Conservation (phyloP, 1,140 invertebrate genomes). For the Euura saliciscinereae region DNA sequence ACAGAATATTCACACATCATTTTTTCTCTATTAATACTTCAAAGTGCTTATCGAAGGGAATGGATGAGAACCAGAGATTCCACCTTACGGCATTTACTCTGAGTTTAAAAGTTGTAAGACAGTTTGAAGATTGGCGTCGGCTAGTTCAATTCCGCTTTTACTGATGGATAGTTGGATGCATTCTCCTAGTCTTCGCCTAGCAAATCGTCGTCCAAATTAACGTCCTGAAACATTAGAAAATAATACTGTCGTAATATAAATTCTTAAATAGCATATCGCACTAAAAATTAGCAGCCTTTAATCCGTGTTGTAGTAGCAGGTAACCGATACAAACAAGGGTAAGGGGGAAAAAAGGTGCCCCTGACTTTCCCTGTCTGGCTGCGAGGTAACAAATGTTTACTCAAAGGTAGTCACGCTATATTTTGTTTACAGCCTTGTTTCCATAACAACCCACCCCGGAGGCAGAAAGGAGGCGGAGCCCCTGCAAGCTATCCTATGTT, state of each 20-base stretch:
- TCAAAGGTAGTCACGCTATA: slow-evolving; percentile 36
- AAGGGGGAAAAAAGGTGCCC: slow-evolving; percentile 11
- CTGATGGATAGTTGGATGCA: neutral
- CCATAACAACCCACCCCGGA: slow-evolving; percentile 34
- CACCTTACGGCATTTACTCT: neutral
- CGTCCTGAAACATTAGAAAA: slow-evolving; percentile 61
- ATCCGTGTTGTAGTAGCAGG: slow-evolving; percentile 26
- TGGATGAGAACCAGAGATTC: neutral
- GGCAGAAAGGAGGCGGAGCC: slow-evolving; percentile 9
- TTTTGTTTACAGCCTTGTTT: slow-evolving; percentile 42
- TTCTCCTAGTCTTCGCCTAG: slow-evolving; percentile 59
- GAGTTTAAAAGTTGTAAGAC: neutral
- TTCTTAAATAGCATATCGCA: slow-evolving; percentile 10
- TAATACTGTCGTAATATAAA: slow-evolving; percentile 16
- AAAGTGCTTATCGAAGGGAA: neutral
- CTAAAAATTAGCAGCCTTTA: slow-evolving; percentile 26
- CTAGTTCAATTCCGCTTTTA: neutral
- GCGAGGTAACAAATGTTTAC: slow-evolving; percentile 29
- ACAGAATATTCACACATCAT: neutral
- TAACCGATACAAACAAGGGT: slow-evolving; percentile 32
- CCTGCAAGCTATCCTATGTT: slow-evolving; percentile 21
- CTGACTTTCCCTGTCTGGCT: slow-evolving; percentile 7
- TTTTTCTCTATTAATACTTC: neutral
- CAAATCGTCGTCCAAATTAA: slow-evolving; percentile 71
- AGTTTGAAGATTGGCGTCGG: neutral